Base-by-base conservation (phyloP, 2,888 invertebrate genomes). In the Mythimna pallens region DNA sequence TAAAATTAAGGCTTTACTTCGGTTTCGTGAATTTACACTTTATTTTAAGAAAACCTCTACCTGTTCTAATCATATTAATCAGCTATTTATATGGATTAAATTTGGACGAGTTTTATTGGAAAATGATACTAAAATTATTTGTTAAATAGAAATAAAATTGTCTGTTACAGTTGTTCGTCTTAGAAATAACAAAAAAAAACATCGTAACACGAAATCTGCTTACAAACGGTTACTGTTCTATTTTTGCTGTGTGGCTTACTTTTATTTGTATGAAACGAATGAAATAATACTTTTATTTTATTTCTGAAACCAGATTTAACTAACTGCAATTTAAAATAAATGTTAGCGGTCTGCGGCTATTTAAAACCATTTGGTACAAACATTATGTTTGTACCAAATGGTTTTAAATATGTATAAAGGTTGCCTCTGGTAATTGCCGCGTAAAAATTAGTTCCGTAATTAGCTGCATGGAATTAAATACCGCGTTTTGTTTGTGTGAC, bases 1-100 rank as follows among this genome's bases (percentile, higher is more conserved):
- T 89, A 87, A 90, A 90, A 89, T 91, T 88, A 90, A 86, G 85
- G 79, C 78, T 68, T 80, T 82, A 88, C 87, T 86, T 83, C 78
- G 65, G 76, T 76, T 73, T 67, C 79, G 73, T 78, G 73, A 83
- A 80, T 87, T 83, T 77, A 82, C 83, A 87, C 83, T 86, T 82
- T 81, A 78, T 86, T 84, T 82, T 73, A 78, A 80, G 71, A 76
- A 70, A 70, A 66, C 52, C 63, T 73, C 20, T 58, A 80, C 63
- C 55, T 64, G 22, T 34, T 59, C 63, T 79, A 81, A 79, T 82
- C 43, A 71, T 72, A 78, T 81, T 84, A 72, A 81, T 84, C 70
- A 81, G 79, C 65, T 59, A 73, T 84, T 67, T 76, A 65, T 76
- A 81, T 86, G 73, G 72, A 84, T 84, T 74, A 47, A 25, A 74